Evolutionary conservation across 2,888 invertebrate genomes (phyloP).

Genomic region (Leistus spinibarbis): DNA sequence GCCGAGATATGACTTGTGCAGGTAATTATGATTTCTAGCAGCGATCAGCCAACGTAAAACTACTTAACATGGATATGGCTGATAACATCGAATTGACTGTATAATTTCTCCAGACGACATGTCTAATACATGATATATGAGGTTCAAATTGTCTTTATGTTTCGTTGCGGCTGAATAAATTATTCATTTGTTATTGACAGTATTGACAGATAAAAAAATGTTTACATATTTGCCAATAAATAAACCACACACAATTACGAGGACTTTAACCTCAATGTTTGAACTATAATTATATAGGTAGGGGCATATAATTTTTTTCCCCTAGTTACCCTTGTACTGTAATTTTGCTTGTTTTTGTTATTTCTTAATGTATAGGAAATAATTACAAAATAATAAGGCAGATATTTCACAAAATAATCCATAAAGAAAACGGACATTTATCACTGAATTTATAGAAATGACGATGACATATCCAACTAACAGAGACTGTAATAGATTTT

Average conservation of each 20-base stretch:
- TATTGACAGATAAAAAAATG: not conserved
- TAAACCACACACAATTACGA: not conserved
- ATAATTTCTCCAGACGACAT: not conserved
- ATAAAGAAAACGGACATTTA: too few species aligned
- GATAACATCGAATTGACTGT: not conserved
- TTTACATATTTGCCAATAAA: not conserved
- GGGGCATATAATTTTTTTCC: not conserved
- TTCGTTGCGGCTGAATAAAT: not conserved
- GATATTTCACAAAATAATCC: too few species aligned
- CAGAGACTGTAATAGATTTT: too few species aligned
- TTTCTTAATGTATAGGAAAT: not conserved
- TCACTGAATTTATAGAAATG: too few species aligned
- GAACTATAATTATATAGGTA: not conserved
- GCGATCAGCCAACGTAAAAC: not conserved
- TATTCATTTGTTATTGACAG: not conserved
- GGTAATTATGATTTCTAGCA: not conserved
- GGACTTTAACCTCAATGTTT: constrained; percentile 2
- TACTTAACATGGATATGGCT: not conserved
- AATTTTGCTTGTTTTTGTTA: not conserved
- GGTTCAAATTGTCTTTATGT: not conserved
- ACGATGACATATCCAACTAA: too few species aligned
- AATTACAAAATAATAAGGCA: not conserved
- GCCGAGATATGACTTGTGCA: too few species aligned
- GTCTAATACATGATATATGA: not conserved
- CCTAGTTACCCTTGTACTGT: not conserved